phyloP scores from a whole-genome alignment of 2,888 invertebrate genomes.

The Augiades crinisus region DNA sequence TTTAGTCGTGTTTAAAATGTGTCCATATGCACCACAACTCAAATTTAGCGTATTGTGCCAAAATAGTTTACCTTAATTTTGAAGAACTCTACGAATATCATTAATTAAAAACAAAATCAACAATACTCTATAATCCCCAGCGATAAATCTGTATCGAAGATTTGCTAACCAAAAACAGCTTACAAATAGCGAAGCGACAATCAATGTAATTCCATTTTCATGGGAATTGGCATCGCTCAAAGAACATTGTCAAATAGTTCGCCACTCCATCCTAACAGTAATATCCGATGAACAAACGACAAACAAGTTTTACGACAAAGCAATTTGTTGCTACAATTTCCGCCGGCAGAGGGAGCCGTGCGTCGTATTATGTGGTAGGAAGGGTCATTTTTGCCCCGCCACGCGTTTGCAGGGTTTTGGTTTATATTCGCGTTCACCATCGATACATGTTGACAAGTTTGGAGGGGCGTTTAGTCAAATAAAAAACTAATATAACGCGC shows the following conservation, averaged over 20 bases:
- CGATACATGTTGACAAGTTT: constrained; percentile 75
- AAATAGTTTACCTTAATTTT: no score
- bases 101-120: neutral
- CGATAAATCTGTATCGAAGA: neutral
- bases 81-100: no score
- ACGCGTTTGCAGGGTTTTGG: neutral
- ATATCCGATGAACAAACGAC: constrained; percentile 67
- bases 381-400: constrained; percentile 8
- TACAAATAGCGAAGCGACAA: constrained; percentile 42
- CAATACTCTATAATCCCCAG: neutral
- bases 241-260: constrained; percentile 60
- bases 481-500: constrained; percentile 72
- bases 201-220: constrained; percentile 58
- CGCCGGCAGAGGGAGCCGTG: neutral
- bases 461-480: constrained; percentile 69
- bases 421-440: constrained; percentile 37
- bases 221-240: constrained; percentile 56
- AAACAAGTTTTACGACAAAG: constrained; percentile 43
- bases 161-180: constrained; percentile 22
- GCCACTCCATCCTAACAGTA: constrained; percentile 52
- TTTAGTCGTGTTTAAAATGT: no score
- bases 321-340: constrained; percentile 28
- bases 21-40: no score
- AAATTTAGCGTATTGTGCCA: no score
- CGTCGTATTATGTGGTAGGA: constrained; percentile 18